Evolutionary conservation across 2,797 vertebrate species (phyloP).

Genomic region (Artibeus lituratus): DNA sequence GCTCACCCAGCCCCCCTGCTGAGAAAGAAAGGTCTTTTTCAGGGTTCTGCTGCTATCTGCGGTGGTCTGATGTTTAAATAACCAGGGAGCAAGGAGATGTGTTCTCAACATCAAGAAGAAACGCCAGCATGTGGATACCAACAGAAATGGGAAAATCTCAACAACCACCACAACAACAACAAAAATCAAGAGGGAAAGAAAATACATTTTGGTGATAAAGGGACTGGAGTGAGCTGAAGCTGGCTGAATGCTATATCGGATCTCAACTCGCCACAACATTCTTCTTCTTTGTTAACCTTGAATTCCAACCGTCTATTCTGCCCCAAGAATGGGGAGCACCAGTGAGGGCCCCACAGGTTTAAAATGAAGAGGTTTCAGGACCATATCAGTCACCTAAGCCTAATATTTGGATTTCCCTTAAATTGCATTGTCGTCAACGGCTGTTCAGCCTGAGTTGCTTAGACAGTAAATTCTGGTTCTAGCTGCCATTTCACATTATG

Average conservation of each 20-base stretch:
- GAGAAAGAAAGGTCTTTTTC: background rate
- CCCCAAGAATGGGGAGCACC: conserved; percentile 52
- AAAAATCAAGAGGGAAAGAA: background rate
- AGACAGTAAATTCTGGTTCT: conserved; percentile 66
- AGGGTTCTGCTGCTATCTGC: background rate
- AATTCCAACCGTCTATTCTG: background rate
- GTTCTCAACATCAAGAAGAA: conserved; percentile 35
- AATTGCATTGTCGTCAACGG: conserved; percentile 60
- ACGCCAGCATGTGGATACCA: conserved; percentile 35
- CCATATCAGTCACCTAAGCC: conserved; percentile 55
- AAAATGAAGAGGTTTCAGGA: conserved; percentile 52
- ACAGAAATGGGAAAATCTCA: conserved; percentile 13
- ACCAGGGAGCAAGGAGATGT: background rate
- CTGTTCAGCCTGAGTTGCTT: conserved; percentile 73
- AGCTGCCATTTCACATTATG: conserved; percentile 67
- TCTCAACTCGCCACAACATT: background rate
- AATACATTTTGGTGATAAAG: background rate
- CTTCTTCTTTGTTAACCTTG: conserved; percentile 38
- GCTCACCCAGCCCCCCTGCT: background rate
- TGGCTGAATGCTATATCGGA: background rate
- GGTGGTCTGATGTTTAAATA: background rate
- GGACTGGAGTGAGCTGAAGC: background rate
- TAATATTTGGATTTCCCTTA: conserved; percentile 67
- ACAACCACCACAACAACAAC: background rate
- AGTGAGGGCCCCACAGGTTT: conserved; percentile 37